Evolutionary conservation across 2,113 vertebrate species (phyloP), one percentile per base, ranked within the genome.

Genomic region (Dermatemys mawii): DNA sequence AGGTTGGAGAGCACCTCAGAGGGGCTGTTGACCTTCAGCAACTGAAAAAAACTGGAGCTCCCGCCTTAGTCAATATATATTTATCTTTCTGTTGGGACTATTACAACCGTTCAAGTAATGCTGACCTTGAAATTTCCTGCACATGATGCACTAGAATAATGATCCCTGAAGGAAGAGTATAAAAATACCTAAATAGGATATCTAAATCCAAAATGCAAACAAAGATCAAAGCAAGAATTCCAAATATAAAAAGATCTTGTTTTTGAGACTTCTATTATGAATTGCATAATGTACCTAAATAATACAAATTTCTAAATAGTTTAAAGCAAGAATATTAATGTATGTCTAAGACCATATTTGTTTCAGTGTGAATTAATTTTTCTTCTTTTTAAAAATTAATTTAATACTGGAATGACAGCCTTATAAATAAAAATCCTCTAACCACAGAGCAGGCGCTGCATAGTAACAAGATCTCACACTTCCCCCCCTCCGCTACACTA

Each of bases 61-160:
- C 94, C 98, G 96, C 93, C 93, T 98, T 60, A 98, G 98, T 98
- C 97, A 98, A 98, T 98, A 98, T 97, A 98, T 98, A 98, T 98
- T 98, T 98, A 98, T 98, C 94, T 98, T 98, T 98, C 97, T 98
- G 97, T 97, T 94, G 97, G 97, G 97, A 98, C 96, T 97, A 97
- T 98, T 98, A 98, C 95, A 97, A 98, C 94, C 97, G 96, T 96
- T 92, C 93, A 97, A 97, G 96, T 97, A 98, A 97, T 97, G 96
- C 96, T 97, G 97, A 98, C 98, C 97, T 98, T 98, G 98, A 98
- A 98, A 98, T 93, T 98, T 98, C 82, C 92, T 94, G 95, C 86
- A 92, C 92, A 98, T 80, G 87, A 98, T 98, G 96, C 96, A 97
- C 67, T 82, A 92, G 83, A 98, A 97, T 97, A 98, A 98, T 78